phyloP scores from a whole-genome alignment of 1,140 invertebrate species.

The Diorhabda carinulata region DNA sequence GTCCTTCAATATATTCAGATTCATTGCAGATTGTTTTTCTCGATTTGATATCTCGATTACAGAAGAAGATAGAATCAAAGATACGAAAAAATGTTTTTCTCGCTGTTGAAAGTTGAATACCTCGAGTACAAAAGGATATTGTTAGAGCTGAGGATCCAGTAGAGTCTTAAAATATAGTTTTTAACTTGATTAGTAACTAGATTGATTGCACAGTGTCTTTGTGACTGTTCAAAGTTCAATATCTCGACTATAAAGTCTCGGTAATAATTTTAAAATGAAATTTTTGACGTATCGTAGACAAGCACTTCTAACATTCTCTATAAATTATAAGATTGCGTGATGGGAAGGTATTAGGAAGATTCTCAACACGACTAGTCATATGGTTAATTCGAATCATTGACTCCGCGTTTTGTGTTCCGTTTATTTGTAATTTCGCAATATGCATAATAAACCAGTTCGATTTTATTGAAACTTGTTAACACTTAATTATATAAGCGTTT shows the following conservation, averaged over 20 bases:
- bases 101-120: no score
- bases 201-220: no score
- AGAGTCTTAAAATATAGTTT: no score
- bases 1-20: no score
- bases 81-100: no score
- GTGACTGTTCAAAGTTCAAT: no score
- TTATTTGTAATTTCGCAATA: constrained; percentile 1
- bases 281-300: neutral
- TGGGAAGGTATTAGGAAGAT: neutral
- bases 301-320: neutral
- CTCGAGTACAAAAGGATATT: no score
- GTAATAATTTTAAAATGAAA: neutral
- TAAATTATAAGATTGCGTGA: constrained; percentile 2
- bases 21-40: no score
- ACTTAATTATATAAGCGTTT: neutral
- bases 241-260: neutral
- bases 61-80: no score
- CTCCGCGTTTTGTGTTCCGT: neutral
- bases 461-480: neutral
- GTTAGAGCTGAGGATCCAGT: no score
- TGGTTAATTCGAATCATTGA: neutral
- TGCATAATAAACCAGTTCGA: neutral
- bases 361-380: constrained; percentile 2
- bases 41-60: no score
- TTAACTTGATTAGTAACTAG: no score